These are phyloP conservation scores for Apocrypta bakeri DNA, from an alignment of 1,140 invertebrate species.

Conservation along the genomic window DNA sequence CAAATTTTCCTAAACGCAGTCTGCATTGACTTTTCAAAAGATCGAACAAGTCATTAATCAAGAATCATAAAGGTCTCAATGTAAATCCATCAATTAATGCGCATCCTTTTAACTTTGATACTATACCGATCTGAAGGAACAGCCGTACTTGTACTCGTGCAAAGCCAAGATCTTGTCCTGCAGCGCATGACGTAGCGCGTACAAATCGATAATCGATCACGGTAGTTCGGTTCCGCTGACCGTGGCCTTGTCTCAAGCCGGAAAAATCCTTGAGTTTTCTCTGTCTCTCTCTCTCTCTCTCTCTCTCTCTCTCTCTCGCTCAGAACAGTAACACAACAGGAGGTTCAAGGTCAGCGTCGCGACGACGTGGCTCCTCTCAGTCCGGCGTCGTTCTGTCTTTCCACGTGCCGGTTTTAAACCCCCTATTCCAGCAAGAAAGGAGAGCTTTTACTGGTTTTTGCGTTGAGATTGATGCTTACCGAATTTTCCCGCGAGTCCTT, in stretches of 20 bases:
- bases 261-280: constrained; percentile 54
- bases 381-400: background rate
- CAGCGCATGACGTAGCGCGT: too few relatives aligned
- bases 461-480: background rate
- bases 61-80: constrained; percentile 9
- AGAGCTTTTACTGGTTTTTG: background rate
- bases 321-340: constrained; percentile 36
- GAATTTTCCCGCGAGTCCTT: background rate
- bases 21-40: too few relatives aligned
- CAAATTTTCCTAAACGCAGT: too few relatives aligned
- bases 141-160: too few relatives aligned
- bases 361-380: constrained; percentile 53
- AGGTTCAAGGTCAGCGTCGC: constrained; percentile 66
- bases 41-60: background rate
- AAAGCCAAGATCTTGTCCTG: background rate
- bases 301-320: background rate
- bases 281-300: constrained; percentile 3
- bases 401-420: background rate
- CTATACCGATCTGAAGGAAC: too few relatives aligned
- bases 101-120: too few relatives aligned
- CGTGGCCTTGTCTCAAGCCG: constrained; percentile 63
- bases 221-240: constrained; percentile 52
- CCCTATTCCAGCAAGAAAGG: background rate
- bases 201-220: constrained; percentile 60
- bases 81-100: too few relatives aligned